Evolutionary conservation across 2,797 vertebrate species (phyloP), one percentile per base, ranked within the genome.

Genomic region (Smutsia temminckii): DNA sequence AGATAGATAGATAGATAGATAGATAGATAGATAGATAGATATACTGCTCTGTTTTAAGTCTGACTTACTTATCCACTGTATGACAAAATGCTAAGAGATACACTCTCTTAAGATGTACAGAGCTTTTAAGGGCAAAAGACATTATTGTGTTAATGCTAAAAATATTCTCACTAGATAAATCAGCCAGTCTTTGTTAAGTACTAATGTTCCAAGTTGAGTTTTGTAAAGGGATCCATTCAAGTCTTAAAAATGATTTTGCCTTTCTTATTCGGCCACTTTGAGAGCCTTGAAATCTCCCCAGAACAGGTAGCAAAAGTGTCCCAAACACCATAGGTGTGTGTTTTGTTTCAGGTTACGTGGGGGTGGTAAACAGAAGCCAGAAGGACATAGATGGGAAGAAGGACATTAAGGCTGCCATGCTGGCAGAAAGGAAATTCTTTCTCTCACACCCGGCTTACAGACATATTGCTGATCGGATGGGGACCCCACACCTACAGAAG

Each of bases 281-380:
- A 94, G 89, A 89, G 37, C 64, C 18, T 93, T 93, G 66, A 61
- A 25, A 42, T 87, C 13, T 46, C 53, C 32, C 57, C 55, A 32
- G 55, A 93, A 83, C 27, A 49, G 85, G 61, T 32, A 59, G 25
- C 23, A 42, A 37, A 72, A 51, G 8, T 51, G 20, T 69, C 57
- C 77, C 25, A n/a, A 83, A n/a, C 17, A 34, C 75, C 89, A 91
- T 20, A 40, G 34, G 8, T 49, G 23, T 92, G 71, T 93, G 57
- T 96, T 92, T 61, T 71, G 2, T 97, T 97, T 57, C 96, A 99
- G 99, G 99, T 94, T 99, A 99, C 92, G 98, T 99, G 63, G 99
- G 99, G 49, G 98, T 99, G 89, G 99, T 99, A 79, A 99, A 99
- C 97, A 98, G 99, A 86, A 99, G 99, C 97, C 99, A 99, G 98